Evolutionary conservation across 2,888 invertebrate species (phyloP), one percentile per base, ranked within the genome.

Genomic region (Hoplodrina blanda): DNA sequence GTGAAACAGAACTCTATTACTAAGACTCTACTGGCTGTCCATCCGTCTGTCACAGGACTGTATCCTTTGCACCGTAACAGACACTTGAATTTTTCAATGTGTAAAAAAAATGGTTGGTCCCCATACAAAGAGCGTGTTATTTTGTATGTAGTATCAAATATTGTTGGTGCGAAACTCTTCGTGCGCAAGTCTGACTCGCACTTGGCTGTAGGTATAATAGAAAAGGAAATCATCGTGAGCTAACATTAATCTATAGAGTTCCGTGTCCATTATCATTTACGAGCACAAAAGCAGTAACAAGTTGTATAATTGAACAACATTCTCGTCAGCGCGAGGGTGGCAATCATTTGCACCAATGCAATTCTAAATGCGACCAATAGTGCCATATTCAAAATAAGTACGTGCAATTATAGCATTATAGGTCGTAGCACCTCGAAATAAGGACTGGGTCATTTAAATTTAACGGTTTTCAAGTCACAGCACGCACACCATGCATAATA

Each of bases 401-500:
- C 52, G 15, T 33, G 8, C 72, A 80, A 74, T 78, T 76, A 73
- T 70, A 46, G 50, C 17, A 66, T 25, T 76, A 56, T 52, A 74
- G 72, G 73, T 59, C 77, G 63, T 68, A 76, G 15, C 37, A 37
- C 73, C 30, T 65, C 62, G 57, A 62, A 80, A 79, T 78, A 83
- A 76, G 66, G 76, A 76, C 68, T 74, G 65, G 76, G 78, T 73
- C 56, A 83, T 79, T 87, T 54, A 57, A 80, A 77, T 75, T 50
- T 71, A 77, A 83, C 78, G 62, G 82, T 82, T 76, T 80, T 69
- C 71, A 81, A 85, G 79, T 78, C 79, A 79, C 54, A 71, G 62
- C 67, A 72, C 74, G 81, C 61, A 54, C 57, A 73, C 83, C 80
- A 87, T 86, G 79, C 85, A 85, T 83, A 84, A 81, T 80, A 62